These are phyloP conservation scores for Melanophora roralis DNA, from an alignment of 2,888 invertebrate species.

Conservation along the genomic window DNA sequence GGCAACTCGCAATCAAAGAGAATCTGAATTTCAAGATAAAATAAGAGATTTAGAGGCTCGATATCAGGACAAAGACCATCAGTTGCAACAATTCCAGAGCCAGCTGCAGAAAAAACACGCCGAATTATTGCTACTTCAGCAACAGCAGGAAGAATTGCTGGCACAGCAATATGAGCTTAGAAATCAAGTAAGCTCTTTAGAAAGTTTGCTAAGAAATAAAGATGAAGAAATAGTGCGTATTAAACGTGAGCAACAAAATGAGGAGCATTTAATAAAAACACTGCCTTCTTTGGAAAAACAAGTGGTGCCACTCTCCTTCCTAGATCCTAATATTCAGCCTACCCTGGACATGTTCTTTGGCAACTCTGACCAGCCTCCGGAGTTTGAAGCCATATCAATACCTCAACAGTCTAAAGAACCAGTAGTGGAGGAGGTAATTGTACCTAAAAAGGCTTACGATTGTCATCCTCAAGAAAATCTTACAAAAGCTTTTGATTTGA, in stretches of 20 bases:
- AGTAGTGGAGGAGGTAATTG: conserved; percentile 77
- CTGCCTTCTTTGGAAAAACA: conserved; percentile 67
- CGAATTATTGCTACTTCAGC: conserved; percentile 8
- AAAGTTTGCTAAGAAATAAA: conserved; percentile 31
- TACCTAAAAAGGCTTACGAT: conserved; percentile 79
- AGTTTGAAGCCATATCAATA: conserved; percentile 64
- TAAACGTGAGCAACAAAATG: conserved; percentile 54
- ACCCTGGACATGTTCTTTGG: conserved; percentile 75
- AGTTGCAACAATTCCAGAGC: conserved; percentile 41
- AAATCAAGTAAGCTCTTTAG: conserved; percentile 10
- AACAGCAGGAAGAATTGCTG: conserved; percentile 10
- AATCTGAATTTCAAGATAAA: conserved; percentile 68
- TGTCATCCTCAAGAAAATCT: conserved; percentile 75
- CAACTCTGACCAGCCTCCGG: conserved; percentile 57
- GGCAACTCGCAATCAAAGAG: conserved; percentile 69
- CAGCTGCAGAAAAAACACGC: conserved; percentile 47
- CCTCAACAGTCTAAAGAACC: conserved; percentile 66
- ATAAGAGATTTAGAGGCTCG: conserved; percentile 61
- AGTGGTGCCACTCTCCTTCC: conserved; percentile 59
- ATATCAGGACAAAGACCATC: conserved; percentile 54
- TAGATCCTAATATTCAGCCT: conserved; percentile 62
- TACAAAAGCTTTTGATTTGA: conserved; percentile 65
- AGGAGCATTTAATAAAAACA: conserved; percentile 63
- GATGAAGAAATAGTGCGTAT: conserved; percentile 50
- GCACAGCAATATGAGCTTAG: conserved; percentile 19